Base-by-base conservation (phyloP, 1,140 invertebrate genomes). In the Meloidogyne chitwoodi region DNA sequence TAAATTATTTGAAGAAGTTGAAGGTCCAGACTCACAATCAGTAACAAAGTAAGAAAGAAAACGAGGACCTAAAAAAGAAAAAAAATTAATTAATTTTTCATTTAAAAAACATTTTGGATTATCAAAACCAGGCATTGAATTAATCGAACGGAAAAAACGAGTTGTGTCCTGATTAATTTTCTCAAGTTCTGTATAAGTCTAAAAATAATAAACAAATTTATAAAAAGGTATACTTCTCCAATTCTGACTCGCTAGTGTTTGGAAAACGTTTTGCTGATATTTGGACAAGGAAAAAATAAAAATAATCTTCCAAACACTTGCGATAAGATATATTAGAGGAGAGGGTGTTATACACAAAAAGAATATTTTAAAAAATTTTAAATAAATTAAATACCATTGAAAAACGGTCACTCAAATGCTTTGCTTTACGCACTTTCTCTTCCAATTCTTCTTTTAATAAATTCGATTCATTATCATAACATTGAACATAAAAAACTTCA, bases 391-490 rank as follows among this genome's bases (percentile, higher is more conserved):
- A 56, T 24, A 70, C 68, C 68, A 56, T 61, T 19, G 44, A 56
- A 70, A 70, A 61, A 27, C 61, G 68, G 16, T 70, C 68, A 44
- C 68, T 29, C 38, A 56, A 27, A 16, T 70, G 19, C 16, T 56
- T 70, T 27, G 68, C 68, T 61, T 41, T 27, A 22, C 16, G 6
- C 0, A 70, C 34, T 48, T 70, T 70, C 19, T n/a, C 68, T 29
- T 70, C 68, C 44, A 70, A 26, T 22, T 70, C 34, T 29, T 70
- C 68, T 29, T 70, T 70, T 61, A 70, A 61, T 29, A n/a, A 14
- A 22, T 19, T 26, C 0, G 44, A 19, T 1, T 70, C 68, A 44
- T 29, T 44, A 19, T 70, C 38, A 5, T 27, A 61, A 19, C 68
- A 70, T 19, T 70, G 12, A 44, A 27, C 16, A 29, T 70, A 38